A percentile compares a stretch with the other conserved stretches of the same genome.
These are phyloP conservation scores for Scrobipalpa costella DNA, from an alignment of 2,888 invertebrate species.

Conservation along the genomic window DNA sequence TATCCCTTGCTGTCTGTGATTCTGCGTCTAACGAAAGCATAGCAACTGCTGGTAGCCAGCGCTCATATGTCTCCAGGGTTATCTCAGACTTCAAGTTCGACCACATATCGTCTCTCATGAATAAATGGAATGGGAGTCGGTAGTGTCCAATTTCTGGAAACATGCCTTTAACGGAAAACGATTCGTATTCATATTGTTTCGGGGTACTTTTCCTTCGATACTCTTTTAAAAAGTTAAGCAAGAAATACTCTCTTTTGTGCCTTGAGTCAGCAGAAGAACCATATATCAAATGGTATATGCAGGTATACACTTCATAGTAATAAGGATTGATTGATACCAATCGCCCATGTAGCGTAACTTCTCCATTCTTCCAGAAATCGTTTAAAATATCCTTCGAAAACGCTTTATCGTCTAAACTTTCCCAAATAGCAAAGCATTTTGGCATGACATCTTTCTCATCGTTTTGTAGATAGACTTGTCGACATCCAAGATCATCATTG, in stretches of 20 bases:
- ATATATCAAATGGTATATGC: constrained; percentile 67
- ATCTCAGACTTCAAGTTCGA: constrained; percentile 76
- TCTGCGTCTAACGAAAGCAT: constrained; percentile 67
- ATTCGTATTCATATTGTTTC: constrained; percentile 75
- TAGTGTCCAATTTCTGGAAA: constrained; percentile 77
- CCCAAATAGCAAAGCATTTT: constrained; percentile 66
- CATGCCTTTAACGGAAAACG: constrained; percentile 74
- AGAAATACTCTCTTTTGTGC: constrained; percentile 66
- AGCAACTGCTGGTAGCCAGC: constrained; percentile 70
- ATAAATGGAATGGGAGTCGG: constrained; percentile 73
- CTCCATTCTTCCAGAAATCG: constrained; percentile 76
- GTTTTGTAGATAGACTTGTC: constrained; percentile 55
- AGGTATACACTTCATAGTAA: constrained; percentile 72
- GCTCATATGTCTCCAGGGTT: constrained; percentile 73
- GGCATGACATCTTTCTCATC: constrained; percentile 52
- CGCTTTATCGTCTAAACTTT: constrained; percentile 66
- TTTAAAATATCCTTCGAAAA: constrained; percentile 65
- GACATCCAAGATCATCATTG: constrained; percentile 57
- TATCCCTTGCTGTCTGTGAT: constrained; percentile 72
- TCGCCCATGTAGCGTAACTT: constrained; percentile 70
- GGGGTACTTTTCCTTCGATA: constrained; percentile 68
- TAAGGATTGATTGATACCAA: constrained; percentile 72
- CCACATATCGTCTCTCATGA: constrained; percentile 77
- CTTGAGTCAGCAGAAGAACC: constrained; percentile 51
- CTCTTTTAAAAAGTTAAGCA: constrained; percentile 70